phyloP scores from a whole-genome alignment of 2,888 invertebrate species.

The Leucoptera coffeella region DNA sequence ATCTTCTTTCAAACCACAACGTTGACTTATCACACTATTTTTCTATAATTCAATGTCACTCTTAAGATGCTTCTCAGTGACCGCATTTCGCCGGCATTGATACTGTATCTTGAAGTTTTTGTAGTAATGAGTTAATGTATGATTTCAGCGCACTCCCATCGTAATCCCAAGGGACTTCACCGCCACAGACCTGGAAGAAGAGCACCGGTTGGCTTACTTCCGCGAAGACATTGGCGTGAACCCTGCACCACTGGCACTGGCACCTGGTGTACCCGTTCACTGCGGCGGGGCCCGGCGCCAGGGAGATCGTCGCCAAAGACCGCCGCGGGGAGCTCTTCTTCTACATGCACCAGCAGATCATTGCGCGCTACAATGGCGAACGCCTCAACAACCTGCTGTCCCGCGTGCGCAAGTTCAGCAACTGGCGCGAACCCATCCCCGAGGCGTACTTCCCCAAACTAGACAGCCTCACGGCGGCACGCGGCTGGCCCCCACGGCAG shows the following conservation, averaged over 20 bases:
- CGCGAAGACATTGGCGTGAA: constrained; percentile 78
- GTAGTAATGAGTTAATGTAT: constrained; percentile 1
- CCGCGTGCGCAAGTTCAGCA: constrained; percentile 57
- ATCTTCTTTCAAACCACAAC: no score
- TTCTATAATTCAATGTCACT: no score
- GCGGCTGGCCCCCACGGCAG: constrained; percentile 68
- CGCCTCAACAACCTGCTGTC: constrained; percentile 65
- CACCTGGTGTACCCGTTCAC: constrained; percentile 72
- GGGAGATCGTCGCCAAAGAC: constrained; percentile 63
- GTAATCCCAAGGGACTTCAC: constrained; percentile 73
- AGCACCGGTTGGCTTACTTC: constrained; percentile 76
- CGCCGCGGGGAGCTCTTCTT: constrained; percentile 74
- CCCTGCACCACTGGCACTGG: constrained; percentile 78
- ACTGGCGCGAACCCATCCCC: constrained; percentile 62
- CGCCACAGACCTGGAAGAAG: constrained; percentile 72
- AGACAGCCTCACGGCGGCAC: constrained; percentile 62
- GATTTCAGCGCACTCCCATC: constrained; percentile 50
- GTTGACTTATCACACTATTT: no score
- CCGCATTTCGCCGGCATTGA: no score
- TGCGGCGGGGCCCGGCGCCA: constrained; percentile 20
- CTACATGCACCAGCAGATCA: constrained; percentile 64
- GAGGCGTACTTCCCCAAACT: constrained; percentile 82
- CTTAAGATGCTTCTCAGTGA: no score
- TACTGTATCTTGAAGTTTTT: no score
- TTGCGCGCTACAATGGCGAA: constrained; percentile 64